phyloP scores from a whole-genome alignment of 1,140 invertebrate species.

The Bombus superbus region DNA sequence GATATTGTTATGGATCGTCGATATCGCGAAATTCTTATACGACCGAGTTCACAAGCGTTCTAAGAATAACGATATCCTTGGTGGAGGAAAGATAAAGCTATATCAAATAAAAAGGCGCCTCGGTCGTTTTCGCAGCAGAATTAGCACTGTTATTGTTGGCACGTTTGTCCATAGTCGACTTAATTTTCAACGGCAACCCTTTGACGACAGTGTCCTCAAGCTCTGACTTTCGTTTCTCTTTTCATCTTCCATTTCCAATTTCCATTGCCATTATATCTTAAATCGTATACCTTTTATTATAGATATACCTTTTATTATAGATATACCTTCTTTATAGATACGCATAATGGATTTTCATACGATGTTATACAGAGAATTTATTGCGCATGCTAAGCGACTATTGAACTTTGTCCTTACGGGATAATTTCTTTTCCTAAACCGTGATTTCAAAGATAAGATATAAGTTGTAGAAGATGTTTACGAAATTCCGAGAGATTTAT shows the following conservation, averaged over 20 bases:
- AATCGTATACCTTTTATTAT: too few relatives aligned
- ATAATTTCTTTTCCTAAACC: too few relatives aligned
- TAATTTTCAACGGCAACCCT: slow-evolving; percentile 8
- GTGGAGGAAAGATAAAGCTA: neutral
- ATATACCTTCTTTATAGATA: too few relatives aligned
- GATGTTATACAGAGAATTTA: neutral
- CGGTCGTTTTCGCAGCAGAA: neutral
- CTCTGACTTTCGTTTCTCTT: neutral
- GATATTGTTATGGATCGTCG: neutral
- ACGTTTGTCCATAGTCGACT: slow-evolving; percentile 23
- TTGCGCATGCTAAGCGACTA: neutral
- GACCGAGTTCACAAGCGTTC: neutral
- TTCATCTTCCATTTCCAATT: neutral
- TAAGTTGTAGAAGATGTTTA: too few relatives aligned
- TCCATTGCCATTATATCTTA: neutral
- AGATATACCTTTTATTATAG: too few relatives aligned
- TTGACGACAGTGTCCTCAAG: neutral
- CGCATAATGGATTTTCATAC: neutral
- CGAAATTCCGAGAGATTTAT: neutral
- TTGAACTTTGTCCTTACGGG: neutral
- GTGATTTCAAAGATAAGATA: too few relatives aligned
- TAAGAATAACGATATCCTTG: slow-evolving; percentile 8
- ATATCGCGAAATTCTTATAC: neutral
- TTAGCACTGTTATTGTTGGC: slow-evolving; percentile 40
- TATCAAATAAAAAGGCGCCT: slow-evolving; percentile 13